phyloP scores from a whole-genome alignment of 1,140 invertebrate species.

The Bemisia tabaci region DNA sequence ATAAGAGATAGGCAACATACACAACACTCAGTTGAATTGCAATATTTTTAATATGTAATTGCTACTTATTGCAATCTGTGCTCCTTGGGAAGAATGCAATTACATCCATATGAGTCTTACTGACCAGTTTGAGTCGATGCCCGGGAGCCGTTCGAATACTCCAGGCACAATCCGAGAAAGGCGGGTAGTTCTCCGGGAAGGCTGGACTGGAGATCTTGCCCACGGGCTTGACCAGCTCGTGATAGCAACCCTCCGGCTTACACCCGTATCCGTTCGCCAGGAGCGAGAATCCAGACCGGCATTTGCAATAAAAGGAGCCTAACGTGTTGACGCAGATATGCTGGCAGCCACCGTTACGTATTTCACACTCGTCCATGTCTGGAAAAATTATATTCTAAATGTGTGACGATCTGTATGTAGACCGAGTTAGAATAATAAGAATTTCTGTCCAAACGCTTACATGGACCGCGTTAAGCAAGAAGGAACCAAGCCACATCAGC shows the following conservation, averaged over 20 bases:
- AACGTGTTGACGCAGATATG: slow-evolving; percentile 43
- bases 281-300: slow-evolving; percentile 28
- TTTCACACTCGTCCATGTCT: slow-evolving; percentile 51
- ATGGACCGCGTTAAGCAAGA: no score
- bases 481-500: no score
- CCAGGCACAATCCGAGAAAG: neutral
- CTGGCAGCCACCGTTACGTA: slow-evolving; percentile 46
- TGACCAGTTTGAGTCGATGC: neutral
- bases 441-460: no score
- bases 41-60: no score
- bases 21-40: no score
- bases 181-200: neutral
- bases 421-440: no score
- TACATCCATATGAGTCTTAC: no score
- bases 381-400: no score
- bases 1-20: no score
- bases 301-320: slow-evolving; percentile 40
- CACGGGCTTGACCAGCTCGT: neutral
- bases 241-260: neutral
- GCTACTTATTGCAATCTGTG: no score
- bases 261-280: neutral
- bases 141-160: neutral
- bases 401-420: no score
- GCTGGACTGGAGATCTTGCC: neutral
- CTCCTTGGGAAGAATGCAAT: no score